Evolutionary conservation across 2,888 invertebrate genomes (phyloP).

Genomic region (Eristalis tenax): DNA sequence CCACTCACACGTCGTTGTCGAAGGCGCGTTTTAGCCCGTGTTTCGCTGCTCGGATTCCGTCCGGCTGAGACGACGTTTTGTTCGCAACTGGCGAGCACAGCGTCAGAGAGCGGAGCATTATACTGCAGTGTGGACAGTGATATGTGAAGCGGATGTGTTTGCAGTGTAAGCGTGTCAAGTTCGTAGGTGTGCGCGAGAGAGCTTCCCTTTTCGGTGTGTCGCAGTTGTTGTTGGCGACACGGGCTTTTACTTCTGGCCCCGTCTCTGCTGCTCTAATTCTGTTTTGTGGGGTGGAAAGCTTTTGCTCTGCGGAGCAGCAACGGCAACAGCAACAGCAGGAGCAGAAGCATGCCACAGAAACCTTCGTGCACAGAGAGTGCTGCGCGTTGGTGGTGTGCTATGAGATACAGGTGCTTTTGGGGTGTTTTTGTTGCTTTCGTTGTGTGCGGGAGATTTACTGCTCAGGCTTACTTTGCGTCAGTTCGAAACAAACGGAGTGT

Average conservation of each 20-base stretch:
- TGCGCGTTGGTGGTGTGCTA: conserved; percentile 10
- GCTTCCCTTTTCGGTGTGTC: not conserved
- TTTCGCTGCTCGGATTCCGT: not conserved
- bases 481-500: not conserved
- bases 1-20: not conserved
- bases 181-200: conserved; percentile 63
- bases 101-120: conserved; percentile 49
- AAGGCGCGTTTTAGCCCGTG: not conserved
- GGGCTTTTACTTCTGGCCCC: conserved; percentile 24
- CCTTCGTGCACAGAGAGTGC: conserved; percentile 28
- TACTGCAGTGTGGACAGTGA: conserved; percentile 52
- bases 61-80: conserved; percentile 51
- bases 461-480: conserved; percentile 22
- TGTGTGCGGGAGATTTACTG: conserved; percentile 6
- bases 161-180: conserved; percentile 66
- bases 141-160: conserved; percentile 42
- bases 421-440: conserved; percentile 28
- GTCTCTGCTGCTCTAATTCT: conserved; percentile 11
- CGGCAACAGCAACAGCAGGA: conserved; percentile 30
- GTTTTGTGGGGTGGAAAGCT: conserved; percentile 47
- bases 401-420: conserved; percentile 41
- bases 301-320: conserved; percentile 48
- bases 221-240: not conserved
- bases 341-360: not conserved
- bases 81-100: conserved; percentile 51